phyloP scores from a whole-genome alignment of 2,113 vertebrate species.

The Nothobranchius furzeri region DNA sequence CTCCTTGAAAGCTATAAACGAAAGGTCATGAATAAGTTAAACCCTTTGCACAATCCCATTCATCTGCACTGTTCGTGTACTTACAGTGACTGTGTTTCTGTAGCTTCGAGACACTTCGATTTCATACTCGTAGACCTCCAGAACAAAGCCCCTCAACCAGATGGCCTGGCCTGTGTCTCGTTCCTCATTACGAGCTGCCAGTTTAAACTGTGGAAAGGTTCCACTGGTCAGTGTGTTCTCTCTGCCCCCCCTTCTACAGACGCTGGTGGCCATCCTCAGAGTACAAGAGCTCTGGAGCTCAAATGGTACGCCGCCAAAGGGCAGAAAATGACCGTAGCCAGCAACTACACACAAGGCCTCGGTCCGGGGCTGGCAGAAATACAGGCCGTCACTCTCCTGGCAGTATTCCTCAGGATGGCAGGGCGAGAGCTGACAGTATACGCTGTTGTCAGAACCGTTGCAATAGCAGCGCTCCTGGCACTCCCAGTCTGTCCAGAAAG shows the following conservation, averaged over 20 bases:
- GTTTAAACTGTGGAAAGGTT: constrained; percentile 81
- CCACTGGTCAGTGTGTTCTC: constrained; percentile 12
- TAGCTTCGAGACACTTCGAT: constrained; percentile 91
- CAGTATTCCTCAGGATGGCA: constrained; percentile 91
- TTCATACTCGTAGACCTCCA: constrained; percentile 89
- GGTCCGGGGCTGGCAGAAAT: constrained; percentile 86
- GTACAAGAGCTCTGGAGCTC: constrained; percentile 96
- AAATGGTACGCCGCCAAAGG: constrained; percentile 88
- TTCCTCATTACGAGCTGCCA: constrained; percentile 89
- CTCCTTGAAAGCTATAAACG: not conserved
- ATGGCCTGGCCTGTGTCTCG: constrained; percentile 91
- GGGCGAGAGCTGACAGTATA: constrained; percentile 87
- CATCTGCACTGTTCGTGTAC: constrained; percentile 41
- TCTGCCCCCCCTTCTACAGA: constrained; percentile 52
- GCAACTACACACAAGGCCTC: constrained; percentile 90
- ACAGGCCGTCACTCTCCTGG: constrained; percentile 85
- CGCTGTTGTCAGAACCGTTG: constrained; percentile 92
- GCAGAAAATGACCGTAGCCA: constrained; percentile 92
- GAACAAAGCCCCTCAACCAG: constrained; percentile 91
- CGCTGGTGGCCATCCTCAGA: constrained; percentile 85
- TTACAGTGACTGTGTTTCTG: constrained; percentile 93
- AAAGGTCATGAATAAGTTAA: too few relatives aligned
- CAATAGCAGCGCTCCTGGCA: constrained; percentile 97
- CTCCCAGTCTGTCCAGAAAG: constrained; percentile 94
- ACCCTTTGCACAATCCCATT: not conserved